Base-by-base conservation (phyloP, 2,113 vertebrate genomes). In the Spilogale gracilis region DNA sequence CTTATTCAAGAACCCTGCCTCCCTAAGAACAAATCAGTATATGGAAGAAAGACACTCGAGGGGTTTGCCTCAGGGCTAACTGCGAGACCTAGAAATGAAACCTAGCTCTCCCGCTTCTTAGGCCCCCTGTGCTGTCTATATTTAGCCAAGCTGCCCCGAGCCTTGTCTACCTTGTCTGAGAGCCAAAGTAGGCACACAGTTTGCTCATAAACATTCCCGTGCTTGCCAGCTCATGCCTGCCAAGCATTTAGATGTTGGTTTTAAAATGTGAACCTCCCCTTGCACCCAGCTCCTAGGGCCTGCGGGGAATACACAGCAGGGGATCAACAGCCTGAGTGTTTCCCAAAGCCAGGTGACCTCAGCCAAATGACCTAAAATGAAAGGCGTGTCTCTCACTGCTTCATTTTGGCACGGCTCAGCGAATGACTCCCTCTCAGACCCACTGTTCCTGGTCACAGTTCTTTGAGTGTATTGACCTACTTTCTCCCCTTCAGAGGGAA, bases 401-500 rank as follows among this genome's bases (percentile, higher is more conserved):
- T 98, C 95, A 95, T 98, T 94, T 98, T 97, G 96, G 87, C 94
- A 95, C 58, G 83, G 13, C 54, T 89, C 58, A 95, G 93, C 48
- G 91, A 97, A 97, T 87, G 97, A 97, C 96, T 94, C 48, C 88
- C 52, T 98, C 90, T 92, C 76, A 96, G 89, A 87, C 95, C 78
- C 85, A 79, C 93, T 98, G 87, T 96, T 98, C 52, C 74, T 97
- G 94, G 92, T 95, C 97, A 97, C 95, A 97, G 93, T 97, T 96
- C 80, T 98, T 97, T 98, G 97, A 97, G 97, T 96, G 97, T 95
- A 96, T 54, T 98, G 98, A 98, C 98, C 98, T 99, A 98, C 95
- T 99, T 99, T 98, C 94, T 94, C 69, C 92, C 85, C 54, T 96
- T 90, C 73, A 94, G 69, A 95, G 63, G 82, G 32, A 97, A 94